Conservation (phyloP, 2,888 invertebrate species). For the Cylindroiulus punctatus region DNA sequence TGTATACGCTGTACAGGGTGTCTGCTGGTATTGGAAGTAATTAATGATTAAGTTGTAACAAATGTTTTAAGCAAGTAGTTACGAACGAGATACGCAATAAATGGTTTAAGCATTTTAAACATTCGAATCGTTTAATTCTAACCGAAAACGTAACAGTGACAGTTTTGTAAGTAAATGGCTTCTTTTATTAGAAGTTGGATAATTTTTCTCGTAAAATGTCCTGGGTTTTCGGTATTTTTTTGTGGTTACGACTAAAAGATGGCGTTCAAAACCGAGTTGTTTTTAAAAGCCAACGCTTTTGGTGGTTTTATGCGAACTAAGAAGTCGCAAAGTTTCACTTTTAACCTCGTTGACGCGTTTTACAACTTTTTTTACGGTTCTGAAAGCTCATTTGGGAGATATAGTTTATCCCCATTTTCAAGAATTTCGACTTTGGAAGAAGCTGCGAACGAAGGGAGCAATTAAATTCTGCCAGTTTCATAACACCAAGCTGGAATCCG, state of each 20-base stretch:
- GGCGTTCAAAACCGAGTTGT: background rate
- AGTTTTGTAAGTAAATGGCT: background rate
- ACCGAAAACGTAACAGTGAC: background rate
- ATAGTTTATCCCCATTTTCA: slow-evolving; percentile 36
- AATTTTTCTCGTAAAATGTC: background rate
- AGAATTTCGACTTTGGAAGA: slow-evolving; percentile 27
- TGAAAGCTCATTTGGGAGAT: slow-evolving; percentile 24
- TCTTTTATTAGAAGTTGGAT: background rate
- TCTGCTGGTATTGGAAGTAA: too few relatives aligned
- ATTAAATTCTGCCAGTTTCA: slow-evolving; percentile 35
- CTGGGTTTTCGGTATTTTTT: background rate
- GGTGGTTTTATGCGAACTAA: background rate
- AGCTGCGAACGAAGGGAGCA: slow-evolving; percentile 14
- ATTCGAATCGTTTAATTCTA: too few relatives aligned
- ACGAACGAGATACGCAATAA: too few relatives aligned
- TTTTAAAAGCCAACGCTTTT: background rate
- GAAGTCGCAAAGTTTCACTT: slow-evolving; percentile 29
- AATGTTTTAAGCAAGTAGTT: too few relatives aligned
- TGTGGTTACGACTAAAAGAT: background rate
- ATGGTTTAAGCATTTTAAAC: too few relatives aligned
- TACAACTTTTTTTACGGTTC: slow-evolving; percentile 36
- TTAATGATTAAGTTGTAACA: too few relatives aligned
- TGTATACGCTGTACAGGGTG: too few relatives aligned
- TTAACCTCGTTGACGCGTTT: slow-evolving; percentile 25
- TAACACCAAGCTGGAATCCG: background rate